These are phyloP conservation scores for Nycticebus coucang DNA, from an alignment of 2,113 vertebrate species.

Conservation along the genomic window DNA sequence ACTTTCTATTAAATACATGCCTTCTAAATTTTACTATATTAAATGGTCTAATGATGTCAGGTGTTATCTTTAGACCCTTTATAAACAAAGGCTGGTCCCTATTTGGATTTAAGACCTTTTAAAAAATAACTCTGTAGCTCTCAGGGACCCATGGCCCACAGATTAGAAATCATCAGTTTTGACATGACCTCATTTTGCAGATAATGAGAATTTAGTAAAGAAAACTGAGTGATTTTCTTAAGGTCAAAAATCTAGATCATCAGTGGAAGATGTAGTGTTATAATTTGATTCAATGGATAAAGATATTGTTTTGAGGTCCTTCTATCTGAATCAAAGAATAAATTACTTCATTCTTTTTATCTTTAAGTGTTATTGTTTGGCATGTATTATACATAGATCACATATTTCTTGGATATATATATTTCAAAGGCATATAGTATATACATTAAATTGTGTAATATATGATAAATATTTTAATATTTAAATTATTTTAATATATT, in stretches of 20 bases:
- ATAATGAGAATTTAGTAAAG: neutral
- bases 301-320: neutral
- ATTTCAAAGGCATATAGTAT: neutral
- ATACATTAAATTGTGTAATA: neutral
- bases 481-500: neutral
- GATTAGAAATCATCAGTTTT: neutral
- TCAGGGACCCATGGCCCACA: neutral
- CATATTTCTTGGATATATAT: neutral
- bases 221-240: neutral
- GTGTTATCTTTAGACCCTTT: neutral
- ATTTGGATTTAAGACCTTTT: neutral
- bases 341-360: neutral
- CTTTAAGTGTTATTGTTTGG: neutral
- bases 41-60: neutral
- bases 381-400: neutral
- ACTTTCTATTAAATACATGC: neutral
- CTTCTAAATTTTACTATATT: neutral
- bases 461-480: neutral
- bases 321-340: neutral
- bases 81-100: neutral
- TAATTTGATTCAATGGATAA: neutral
- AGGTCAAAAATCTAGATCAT: neutral
- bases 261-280: neutral
- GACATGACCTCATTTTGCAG: neutral
- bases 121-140: neutral